Percentiles rank a stretch among this genome's conserved stretches.
Conservation (phyloP, 2,113 vertebrate species). For the Corythoichthys haematopterus region DNA sequence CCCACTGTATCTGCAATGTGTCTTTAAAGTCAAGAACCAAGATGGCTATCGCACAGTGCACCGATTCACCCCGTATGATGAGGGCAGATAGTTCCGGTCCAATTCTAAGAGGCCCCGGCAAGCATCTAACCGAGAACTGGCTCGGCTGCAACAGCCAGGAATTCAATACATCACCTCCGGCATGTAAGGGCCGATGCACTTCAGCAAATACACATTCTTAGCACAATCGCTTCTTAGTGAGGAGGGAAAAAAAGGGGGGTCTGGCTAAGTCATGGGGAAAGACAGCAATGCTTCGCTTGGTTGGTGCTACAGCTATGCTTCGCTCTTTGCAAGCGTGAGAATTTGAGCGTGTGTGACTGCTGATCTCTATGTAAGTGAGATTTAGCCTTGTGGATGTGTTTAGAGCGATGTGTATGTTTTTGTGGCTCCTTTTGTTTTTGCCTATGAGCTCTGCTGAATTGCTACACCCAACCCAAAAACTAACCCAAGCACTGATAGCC, state of each 20-base stretch:
- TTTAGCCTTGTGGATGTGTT: conserved; percentile 38
- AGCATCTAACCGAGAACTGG: conserved; percentile 27
- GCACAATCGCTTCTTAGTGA: conserved; percentile 30
- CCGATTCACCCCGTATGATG: conserved; percentile 42
- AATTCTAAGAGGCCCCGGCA: conserved; percentile 32
- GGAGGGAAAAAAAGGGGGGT: conserved; percentile 5
- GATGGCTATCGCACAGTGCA: conserved; percentile 54
- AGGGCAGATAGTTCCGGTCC: conserved; percentile 49
- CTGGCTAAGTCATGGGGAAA: conserved; percentile 49
- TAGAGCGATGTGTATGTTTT: conserved; percentile 22
- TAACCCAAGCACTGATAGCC: not conserved
- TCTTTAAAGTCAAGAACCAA: conserved; percentile 56
- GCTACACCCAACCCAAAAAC: not conserved
- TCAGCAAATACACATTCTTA: conserved; percentile 39
- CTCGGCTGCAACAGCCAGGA: conserved; percentile 33
- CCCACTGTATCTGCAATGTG: conserved; percentile 24
- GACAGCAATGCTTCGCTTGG: conserved; percentile 47
- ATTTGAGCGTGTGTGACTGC: conserved; percentile 45
- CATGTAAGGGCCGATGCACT: conserved; percentile 37
- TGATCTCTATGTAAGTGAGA: conserved; percentile 43
- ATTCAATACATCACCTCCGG: conserved; percentile 56
- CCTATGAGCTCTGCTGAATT: conserved; percentile 19
- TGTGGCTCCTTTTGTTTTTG: not conserved
- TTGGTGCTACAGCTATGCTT: conserved; percentile 34
- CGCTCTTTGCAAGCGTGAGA: conserved; percentile 29